Evolutionary conservation across 2,888 invertebrate species (phyloP), one percentile per base, ranked within the genome.

Genomic region (Aphidius colemani): DNA sequence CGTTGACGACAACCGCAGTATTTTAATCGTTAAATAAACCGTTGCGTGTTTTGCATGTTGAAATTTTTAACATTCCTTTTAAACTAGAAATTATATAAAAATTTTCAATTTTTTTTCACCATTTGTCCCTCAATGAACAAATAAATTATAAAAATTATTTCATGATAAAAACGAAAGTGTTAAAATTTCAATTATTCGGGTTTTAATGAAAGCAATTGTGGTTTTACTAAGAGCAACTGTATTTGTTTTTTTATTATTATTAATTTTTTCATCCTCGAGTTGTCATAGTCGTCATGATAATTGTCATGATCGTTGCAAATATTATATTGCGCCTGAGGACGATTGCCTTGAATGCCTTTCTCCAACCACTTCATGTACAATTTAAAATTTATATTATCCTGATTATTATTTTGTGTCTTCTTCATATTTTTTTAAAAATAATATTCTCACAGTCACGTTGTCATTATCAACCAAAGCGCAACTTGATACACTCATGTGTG

Each of bases 331-430:
- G 30, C 30, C 10, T 13, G 55, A 59, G 55, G 60, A 60, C 55
- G 60, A 60, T 64, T 46, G 64, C 59, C 60, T 64, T 55, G 64
- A 59, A 56, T 64, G 44, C 64, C 64, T 64, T 64, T 64, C 64
- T 64, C 64, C 45, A 30, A 44, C 53, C 55, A 53, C 45, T 40
- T 39, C 59, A 59, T 59, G 40, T 11, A 40, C 39, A 11, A 45
- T 11, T 46, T 46, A 30, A 45, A 45, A 51, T 48, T n/a, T 53
- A 41, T 30, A 60, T 43, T 44, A 43, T 48, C 13, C 39, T 46
- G 18, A 11, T 46, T 18, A 58, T 11, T 41, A n/a, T 9, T 11
- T n/a, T 41, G 10, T 49, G 13, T 46, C 13, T 46, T 48, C 61
- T 40, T 56, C 8, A 41, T 57, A 40, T 18, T 18, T 18, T 18